These are phyloP conservation scores for Chelon auratus DNA, from an alignment of 2,797 vertebrate genomes.

Conservation along the genomic window DNA sequence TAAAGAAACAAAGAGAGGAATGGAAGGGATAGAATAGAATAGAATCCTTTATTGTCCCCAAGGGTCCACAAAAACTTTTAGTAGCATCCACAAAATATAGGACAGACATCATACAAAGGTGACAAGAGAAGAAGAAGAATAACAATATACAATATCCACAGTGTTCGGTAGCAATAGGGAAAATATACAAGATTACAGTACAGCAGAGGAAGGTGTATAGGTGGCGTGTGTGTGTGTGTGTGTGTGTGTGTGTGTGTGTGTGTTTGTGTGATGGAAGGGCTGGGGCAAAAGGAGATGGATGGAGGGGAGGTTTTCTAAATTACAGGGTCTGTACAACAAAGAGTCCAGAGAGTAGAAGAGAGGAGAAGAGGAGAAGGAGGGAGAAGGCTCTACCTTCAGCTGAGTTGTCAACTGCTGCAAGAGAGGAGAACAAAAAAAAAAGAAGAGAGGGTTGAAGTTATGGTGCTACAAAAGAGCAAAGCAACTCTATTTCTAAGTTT, in stretches of 20 bases:
- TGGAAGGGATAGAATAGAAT: conserved; percentile 85
- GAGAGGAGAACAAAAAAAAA: conserved; percentile 26
- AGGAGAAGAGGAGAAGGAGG: conserved; percentile 82
- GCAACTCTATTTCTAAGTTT: no score
- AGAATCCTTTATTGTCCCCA: conserved; percentile 87
- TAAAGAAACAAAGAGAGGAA: conserved; percentile 76
- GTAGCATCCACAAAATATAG: conserved; percentile 85
- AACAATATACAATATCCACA: conserved; percentile 90
- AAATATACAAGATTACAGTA: conserved; percentile 87
- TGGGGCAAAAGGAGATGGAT: conserved; percentile 50
- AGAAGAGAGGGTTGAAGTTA: conserved; percentile 10
- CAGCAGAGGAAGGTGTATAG: conserved; percentile 53
- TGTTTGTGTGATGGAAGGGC: conserved; percentile 36
- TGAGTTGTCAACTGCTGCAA: conserved; percentile 61
- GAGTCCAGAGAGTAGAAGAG: conserved; percentile 84
- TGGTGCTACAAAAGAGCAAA: neutral
- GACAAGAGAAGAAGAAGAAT: conserved; percentile 81
- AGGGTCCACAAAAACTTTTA: conserved; percentile 80
- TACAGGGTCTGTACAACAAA: conserved; percentile 83
- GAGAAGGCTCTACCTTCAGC: conserved; percentile 86
- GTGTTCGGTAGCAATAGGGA: conserved; percentile 83
- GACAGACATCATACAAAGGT: conserved; percentile 87
- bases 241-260: neutral
- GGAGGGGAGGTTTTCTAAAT: conserved; percentile 64
- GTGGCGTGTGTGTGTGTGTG: conserved; percentile 3